Conservation (phyloP, 2,888 invertebrate species). For the Tricholauxania praeusta region DNA sequence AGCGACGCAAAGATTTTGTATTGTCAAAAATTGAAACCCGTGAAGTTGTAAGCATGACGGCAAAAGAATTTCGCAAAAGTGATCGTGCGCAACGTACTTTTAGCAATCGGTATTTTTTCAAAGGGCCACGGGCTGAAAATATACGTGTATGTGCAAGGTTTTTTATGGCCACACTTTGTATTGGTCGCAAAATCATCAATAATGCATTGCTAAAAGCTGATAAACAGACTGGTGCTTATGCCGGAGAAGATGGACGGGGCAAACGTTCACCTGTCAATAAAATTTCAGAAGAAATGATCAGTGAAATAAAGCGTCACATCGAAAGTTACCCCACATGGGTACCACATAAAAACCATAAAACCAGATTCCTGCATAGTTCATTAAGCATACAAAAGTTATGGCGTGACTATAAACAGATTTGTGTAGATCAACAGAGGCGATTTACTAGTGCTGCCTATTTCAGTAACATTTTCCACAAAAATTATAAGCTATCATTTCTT, state of each 20-base stretch:
- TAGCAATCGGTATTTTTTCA: constrained; percentile 45
- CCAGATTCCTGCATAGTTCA: constrained; percentile 46
- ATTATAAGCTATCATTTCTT: constrained; percentile 46
- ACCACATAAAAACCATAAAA: constrained; percentile 47
- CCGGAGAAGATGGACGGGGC: constrained; percentile 45
- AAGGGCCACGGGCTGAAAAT: constrained; percentile 45
- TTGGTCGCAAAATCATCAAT: constrained; percentile 43
- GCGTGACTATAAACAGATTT: constrained; percentile 45
- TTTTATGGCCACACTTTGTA: constrained; percentile 45
- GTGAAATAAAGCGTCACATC: constrained; percentile 46
- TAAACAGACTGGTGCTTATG: constrained; percentile 47
- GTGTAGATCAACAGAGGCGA: constrained; percentile 37
- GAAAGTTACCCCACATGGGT: constrained; percentile 50
- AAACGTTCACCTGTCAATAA: constrained; percentile 41
- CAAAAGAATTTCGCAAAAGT: constrained; percentile 46
- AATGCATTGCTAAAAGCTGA: constrained; percentile 47
- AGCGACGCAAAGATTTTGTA: constrained; percentile 49
- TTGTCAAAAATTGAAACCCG: constrained; percentile 47
- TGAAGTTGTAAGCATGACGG: constrained; percentile 42
- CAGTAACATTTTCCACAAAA: constrained; percentile 45
- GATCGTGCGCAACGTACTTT: constrained; percentile 45
- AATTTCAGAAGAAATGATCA: constrained; percentile 41
- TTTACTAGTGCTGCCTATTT: constrained; percentile 40
- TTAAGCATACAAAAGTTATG: constrained; percentile 48
- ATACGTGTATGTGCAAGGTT: constrained; percentile 48